Base-by-base conservation (phyloP, 37 sponge, comb jelly and placozoan species). In the Bolinopsis microptera region DNA sequence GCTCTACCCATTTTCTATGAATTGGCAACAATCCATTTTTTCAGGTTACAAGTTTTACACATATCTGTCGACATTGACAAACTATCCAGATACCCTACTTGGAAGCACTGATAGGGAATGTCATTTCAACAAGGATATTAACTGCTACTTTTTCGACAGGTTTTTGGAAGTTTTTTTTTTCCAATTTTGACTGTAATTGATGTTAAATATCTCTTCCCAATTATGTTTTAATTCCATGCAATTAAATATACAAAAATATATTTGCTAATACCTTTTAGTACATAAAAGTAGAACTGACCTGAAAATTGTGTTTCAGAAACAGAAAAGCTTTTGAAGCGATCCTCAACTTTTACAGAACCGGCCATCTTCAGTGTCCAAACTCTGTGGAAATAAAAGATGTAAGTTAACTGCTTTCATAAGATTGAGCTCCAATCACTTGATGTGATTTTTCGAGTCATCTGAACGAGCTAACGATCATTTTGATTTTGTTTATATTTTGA, bases 141-240 rank as follows among this genome's bases (percentile, higher is more conserved):
- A 86, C 26, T 86, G 90, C 61, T 86, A 86, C 90, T 86, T 86
- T 34, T 86, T 86, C 90, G 90, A 86, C 90, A 86, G 90, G 90
- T 86, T 72, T n/a, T n/a, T n/a, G n/a, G n/a, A n/a, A n/a, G n/a
- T n/a, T n/a, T n/a, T n/a, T n/a, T n/a, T n/a, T n/a, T n/a, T n/a
- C n/a, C n/a, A n/a, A n/a, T n/a, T n/a, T n/a, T n/a, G n/a, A n/a
- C n/a, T n/a, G n/a, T n/a, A n/a, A n/a, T n/a, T n/a, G n/a, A n/a
- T n/a, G n/a, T n/a, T n/a, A n/a, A n/a, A n/a, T n/a, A n/a, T n/a
- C n/a, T n/a, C n/a, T n/a, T n/a, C n/a, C n/a, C n/a, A n/a, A n/a
- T n/a, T n/a, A n/a, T n/a, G n/a, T n/a, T n/a, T n/a, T n/a, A n/a
- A n/a, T n/a, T n/a, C n/a, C n/a, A n/a, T n/a, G n/a, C n/a, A n/a